Base-by-base conservation (phyloP, 37 sponge, comb jelly and placozoan genomes). In the Lycopodina hypogea region DNA sequence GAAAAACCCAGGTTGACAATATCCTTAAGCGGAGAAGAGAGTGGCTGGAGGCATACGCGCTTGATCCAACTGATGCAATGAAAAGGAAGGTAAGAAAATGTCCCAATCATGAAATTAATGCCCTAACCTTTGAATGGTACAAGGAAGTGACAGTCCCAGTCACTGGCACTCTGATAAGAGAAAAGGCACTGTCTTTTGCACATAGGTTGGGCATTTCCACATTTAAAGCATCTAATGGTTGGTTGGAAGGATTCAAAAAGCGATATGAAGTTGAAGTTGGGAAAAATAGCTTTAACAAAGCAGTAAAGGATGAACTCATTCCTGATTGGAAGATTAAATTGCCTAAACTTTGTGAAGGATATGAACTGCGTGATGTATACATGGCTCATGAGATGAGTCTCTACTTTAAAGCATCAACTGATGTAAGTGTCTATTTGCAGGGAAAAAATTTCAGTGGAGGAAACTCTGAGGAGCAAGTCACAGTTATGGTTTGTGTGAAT, bases 191-290 rank as follows among this genome's bases (percentile, higher is more conserved):
- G 33, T 7, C 21, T 1, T 36, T 82, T 50, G 83, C 83, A 29
- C 0, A 29, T 2, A 4, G 38, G 21, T 9, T 82, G n/a, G 74
- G 55, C 12, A 9, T 18, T 4, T 57, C 21, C 34, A 14, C 50
- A 2, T 76, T 76, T 38, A 82, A 82, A 60, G 87, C 81, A 36
- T 79, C 87, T 42, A 87, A 87, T 81, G 81, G 87, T 7, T 81
- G 82, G 88, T 29, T 87, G 48, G 69, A 87, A 8, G 50, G 72
- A 24, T 87, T 87, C 72, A 87, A 81, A 66, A 48, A 76, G 37
- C 50, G 82, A 51, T 78, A 86, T 63, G 75, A 71, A 63, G 77
- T 81, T 33, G 40, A 51, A 28, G 76, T 76, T 48, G n/a, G 76
- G 1, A 59, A 26, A 4, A 35, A 50, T 19, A 86, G 81, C 69